Evolutionary conservation across 2,113 vertebrate genomes (phyloP), one percentile per base, ranked within the genome.

Genomic region (Xyrauchen texanus): DNA sequence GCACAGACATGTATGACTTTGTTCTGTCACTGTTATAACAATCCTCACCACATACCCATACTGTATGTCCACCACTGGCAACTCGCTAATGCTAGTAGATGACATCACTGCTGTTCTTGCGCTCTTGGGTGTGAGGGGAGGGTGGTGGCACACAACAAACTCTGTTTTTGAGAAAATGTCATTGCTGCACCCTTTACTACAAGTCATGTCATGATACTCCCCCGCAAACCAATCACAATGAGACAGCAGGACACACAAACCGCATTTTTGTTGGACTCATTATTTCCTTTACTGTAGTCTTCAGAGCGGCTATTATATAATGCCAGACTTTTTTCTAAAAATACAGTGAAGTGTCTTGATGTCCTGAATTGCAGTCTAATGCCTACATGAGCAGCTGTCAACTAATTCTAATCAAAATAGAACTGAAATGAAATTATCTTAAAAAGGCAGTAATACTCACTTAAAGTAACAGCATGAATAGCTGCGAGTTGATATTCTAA

Each of bases 171-270:
- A 63, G 72, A 52, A 42, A 58, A 52, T 42, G 60, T 75, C 45
- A 75, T 75, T 7, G 47, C 60, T 75, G 72, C 72, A 63, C 72
- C 60, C 72, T 75, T 75, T 75, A 75, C 57, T 16, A 42, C 62
- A 75, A 42, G 53, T 72, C 60, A 44, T 72, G 55, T 72, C 70
- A 60, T 72, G 9, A 61, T 72, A 60, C 70, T 10, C 42, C 55
- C 44, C 70, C 44, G 3, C 47, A 72, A 60, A 61, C 70, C 55
- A 72, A 60, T 72, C n/a, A 21, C 8, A 61, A 15, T 3, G 55
- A 60, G 57, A 4, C 55, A 58, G 55, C n/a, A 16, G 44, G 44
- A 55, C 72, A 75, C 72, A 75, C 58, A 61, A 15, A 52, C 46
- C 51, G n/a, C 60, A n/a, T 42, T 51, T 46, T 75, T 55, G 2